Evolutionary conservation across 2,888 invertebrate species (phyloP), one percentile per base, ranked within the genome.

Genomic region (Dryococelus australis): DNA sequence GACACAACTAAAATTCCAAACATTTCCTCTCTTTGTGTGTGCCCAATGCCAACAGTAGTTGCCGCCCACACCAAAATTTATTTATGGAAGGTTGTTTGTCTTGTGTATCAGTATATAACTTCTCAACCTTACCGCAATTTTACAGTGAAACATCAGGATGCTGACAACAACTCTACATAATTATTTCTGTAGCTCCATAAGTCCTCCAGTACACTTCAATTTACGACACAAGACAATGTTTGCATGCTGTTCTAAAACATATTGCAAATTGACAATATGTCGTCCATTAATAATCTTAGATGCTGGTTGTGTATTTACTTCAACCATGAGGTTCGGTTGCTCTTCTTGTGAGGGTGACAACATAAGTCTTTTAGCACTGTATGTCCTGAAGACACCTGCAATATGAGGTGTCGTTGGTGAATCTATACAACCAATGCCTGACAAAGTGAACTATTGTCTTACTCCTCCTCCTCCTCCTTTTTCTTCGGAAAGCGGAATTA

Each of bases 41-140:
- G n/a, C n/a, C n/a, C n/a, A n/a, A n/a, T n/a, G n/a, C n/a, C n/a
- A n/a, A n/a, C 13, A 8, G 27, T 20, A 12, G 9, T 35, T 35
- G 81, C 81, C 27, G 28, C 81, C 81, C 81, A 81, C 81, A 26
- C 81, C 81, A n/a, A n/a, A n/a, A n/a, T n/a, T n/a, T n/a, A n/a
- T n/a, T n/a, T n/a, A n/a, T n/a, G n/a, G n/a, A n/a, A n/a, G n/a
- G n/a, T n/a, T n/a, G n/a, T n/a, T n/a, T n/a, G n/a, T n/a, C n/a
- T n/a, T n/a, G n/a, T n/a, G n/a, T n/a, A n/a, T n/a, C n/a, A 65
- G 13, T 20, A 65, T 20, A 65, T 20, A 65, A 5, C 20, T 9
- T 65, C 65, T 65, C 65, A 65, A 20, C 10, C 65, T 13, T 65
- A 65, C 5, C 65, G 16, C 10, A 65, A 20, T 65, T 16, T 16